Evolutionary conservation across 1,140 invertebrate species (phyloP).

Genomic region (Caerostris darwini): DNA sequence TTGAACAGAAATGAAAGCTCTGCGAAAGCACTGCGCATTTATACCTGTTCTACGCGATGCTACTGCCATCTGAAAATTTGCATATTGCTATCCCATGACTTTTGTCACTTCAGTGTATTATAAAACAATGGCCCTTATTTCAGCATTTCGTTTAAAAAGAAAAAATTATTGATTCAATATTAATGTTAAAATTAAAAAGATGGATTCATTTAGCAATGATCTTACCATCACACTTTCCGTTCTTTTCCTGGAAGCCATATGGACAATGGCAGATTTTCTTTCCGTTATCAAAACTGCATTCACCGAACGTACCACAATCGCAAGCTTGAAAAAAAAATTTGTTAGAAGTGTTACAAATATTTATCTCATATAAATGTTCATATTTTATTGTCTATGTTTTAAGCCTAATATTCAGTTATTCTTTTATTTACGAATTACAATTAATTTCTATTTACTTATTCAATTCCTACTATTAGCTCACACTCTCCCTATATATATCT

Average conservation of each 20-base stretch:
- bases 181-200: background rate
- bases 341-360: background rate
- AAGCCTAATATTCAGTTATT: background rate
- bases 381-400: background rate
- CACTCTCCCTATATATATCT: no score
- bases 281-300: background rate
- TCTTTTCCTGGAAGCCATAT: background rate
- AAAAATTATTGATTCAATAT: background rate
- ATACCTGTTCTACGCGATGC: no score
- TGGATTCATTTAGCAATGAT: background rate
- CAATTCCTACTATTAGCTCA: no score
- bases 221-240: conserved; percentile 13
- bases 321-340: background rate
- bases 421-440: background rate
- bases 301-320: background rate
- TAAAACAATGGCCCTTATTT: background rate
- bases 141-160: no score
- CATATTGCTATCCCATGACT: no score
- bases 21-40: no score
- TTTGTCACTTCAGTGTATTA: no score
- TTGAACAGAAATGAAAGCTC: no score
- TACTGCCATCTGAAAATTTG: no score
- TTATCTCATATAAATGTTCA: background rate
- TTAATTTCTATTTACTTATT: no score
- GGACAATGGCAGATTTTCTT: background rate